Evolutionary conservation across 1,140 invertebrate genomes (phyloP), one percentile per base, ranked within the genome.

Genomic region (Aphelinus certus): DNA sequence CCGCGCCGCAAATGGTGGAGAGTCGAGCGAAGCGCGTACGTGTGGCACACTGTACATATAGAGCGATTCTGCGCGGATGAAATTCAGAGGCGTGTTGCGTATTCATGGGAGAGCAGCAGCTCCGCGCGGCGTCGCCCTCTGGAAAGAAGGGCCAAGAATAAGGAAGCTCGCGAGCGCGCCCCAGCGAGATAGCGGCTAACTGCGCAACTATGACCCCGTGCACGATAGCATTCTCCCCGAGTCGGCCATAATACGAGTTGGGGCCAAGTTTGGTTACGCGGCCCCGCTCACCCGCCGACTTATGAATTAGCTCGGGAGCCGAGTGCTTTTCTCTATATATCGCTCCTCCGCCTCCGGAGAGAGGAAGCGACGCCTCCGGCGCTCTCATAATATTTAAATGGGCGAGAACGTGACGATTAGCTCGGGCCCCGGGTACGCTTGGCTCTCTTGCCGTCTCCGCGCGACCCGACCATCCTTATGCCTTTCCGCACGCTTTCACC

Each of bases 111-210:
- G 53, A n/a, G 9, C 6, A n/a, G 45, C 9, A 9, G 7, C 7
- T 6, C 7, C 7, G 26, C 3, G 56, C 7, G 56, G 6, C 3
- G 3, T 6, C 5, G 42, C 3, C 26, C 49, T 53, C 42, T 45
- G 48, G 71, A 74, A 73, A 62, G 72, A 74, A 74, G 72, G 9
- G 66, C 66, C 60, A 75, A 75, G 73, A 75, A 75, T 75, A 75
- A 75, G 73, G 73, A 75, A 75, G 73, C 53, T 43, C 53, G 26
- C 4, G 51, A 9, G 51, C 9, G 51, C 51, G 51, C 51, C 26
- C 26, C 26, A 57, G 73, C 9, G 58, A 65, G 73, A 70, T 75
- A 75, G 66, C 60, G 61, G 73, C 26, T 70, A 75, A 75, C 73
- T 75, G 67, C 65, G 72, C 72, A 62, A 68, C 65, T 68, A 63